Evolutionary conservation across 2,797 vertebrate genomes (phyloP).

Genomic region (Perdix hodgsoniae): DNA sequence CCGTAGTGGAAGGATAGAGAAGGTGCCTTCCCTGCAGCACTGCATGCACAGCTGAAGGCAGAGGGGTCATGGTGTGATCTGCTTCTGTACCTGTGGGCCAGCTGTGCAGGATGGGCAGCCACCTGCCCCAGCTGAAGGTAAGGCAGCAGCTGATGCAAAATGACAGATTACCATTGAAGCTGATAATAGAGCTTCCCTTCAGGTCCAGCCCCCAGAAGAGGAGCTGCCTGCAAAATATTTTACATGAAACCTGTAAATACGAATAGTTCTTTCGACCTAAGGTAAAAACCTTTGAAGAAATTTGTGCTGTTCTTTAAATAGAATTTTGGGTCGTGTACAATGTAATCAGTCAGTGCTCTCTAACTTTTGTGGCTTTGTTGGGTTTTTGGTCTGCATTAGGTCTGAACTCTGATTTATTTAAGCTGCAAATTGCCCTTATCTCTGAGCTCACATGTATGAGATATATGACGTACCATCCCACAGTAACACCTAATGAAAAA

Average conservation of each 20-base stretch:
- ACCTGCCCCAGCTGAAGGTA: neutral
- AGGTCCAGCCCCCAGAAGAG: neutral
- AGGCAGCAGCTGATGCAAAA: neutral
- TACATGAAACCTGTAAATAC: neutral
- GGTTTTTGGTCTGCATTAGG: neutral
- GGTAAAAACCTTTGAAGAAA: neutral
- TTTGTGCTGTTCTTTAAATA: neutral
- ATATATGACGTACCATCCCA: accelerated
- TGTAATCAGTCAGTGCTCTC: neutral
- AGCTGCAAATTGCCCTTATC: neutral
- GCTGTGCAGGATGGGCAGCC: neutral
- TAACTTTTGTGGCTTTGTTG: accelerated
- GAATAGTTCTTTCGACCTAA: accelerated
- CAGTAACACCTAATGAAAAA: neutral
- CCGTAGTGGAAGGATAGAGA: neutral
- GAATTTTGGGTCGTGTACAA: neutral
- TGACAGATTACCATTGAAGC: accelerated
- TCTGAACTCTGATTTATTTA: neutral
- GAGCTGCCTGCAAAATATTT: neutral
- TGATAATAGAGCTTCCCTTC: neutral
- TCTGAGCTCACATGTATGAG: neutral
- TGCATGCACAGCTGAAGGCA: neutral
- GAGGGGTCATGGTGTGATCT: neutral
- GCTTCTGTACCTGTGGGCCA: neutral
- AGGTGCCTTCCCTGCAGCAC: neutral